These are phyloP conservation scores for Melikaiella ostensackeni DNA, from an alignment of 2,888 invertebrate species.

Conservation along the genomic window DNA sequence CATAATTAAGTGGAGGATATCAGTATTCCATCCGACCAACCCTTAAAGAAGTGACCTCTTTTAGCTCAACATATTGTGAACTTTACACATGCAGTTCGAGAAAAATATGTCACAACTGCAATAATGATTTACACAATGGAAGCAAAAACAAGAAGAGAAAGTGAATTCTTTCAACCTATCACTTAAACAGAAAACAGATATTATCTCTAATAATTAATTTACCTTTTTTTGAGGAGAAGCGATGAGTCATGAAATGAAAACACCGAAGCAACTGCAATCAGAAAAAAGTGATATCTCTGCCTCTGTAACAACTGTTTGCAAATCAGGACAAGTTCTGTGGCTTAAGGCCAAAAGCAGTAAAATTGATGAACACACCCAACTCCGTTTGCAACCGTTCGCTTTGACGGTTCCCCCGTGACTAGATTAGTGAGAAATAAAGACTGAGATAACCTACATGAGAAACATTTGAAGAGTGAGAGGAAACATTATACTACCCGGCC, in stretches of 20 bases:
- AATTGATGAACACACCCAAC: not conserved
- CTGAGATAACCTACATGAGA: constrained; percentile 16
- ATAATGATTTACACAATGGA: constrained; percentile 17
- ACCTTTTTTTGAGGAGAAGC: constrained; percentile 62
- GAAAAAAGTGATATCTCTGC: constrained; percentile 44
- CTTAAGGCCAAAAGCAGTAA: not conserved
- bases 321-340: not conserved
- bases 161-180: constrained; percentile 41
- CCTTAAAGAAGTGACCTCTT: not conserved
- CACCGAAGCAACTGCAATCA: constrained; percentile 67
- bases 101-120: constrained; percentile 16
- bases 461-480: constrained; percentile 23
- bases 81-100: not conserved
- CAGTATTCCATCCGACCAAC: constrained; percentile 19
- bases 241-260: constrained; percentile 58
- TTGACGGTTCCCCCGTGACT: constrained; percentile 15
- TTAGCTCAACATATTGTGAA: not conserved
- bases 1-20: constrained; percentile 3
- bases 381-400: not conserved
- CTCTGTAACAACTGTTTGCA: not conserved
- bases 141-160: constrained; percentile 45
- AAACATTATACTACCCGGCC: not conserved
- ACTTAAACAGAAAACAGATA: not conserved
- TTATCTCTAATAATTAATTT: constrained; percentile 43
- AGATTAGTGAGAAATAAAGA: too few relatives aligned